Evolutionary conservation across 2,888 invertebrate species (phyloP).

Genomic region (Piscicola geometra): DNA sequence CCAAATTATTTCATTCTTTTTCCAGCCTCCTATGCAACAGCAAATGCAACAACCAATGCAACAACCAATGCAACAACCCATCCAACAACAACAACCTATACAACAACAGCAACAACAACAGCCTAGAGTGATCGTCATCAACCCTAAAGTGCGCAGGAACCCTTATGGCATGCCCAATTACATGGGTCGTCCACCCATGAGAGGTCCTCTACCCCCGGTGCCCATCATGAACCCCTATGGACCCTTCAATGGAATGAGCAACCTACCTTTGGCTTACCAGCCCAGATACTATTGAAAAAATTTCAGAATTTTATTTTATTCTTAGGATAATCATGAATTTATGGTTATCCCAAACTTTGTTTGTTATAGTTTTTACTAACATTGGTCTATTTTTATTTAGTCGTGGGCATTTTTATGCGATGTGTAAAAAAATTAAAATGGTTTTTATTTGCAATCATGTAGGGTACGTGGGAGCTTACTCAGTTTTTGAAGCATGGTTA

Average conservation of each 20-base stretch:
- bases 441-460: too few relatives aligned
- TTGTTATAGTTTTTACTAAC: too few relatives aligned
- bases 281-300: neutral
- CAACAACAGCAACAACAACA: neutral
- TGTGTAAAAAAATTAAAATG: too few relatives aligned
- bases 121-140: conserved; percentile 10
- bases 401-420: too few relatives aligned
- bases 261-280: conserved; percentile 8
- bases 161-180: neutral
- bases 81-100: neutral
- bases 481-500: too few relatives aligned
- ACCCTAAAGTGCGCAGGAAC: neutral
- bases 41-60: neutral
- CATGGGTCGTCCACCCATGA: neutral
- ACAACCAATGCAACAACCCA: neutral
- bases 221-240: neutral
- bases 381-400: too few relatives aligned
- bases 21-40: neutral
- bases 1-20: neutral
- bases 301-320: neutral
- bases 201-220: neutral
- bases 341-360: too few relatives aligned
- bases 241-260: neutral
- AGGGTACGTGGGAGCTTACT: too few relatives aligned
- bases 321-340: neutral